Conservation (phyloP, 2,113 vertebrate genomes). For the Merops nubicus region DNA sequence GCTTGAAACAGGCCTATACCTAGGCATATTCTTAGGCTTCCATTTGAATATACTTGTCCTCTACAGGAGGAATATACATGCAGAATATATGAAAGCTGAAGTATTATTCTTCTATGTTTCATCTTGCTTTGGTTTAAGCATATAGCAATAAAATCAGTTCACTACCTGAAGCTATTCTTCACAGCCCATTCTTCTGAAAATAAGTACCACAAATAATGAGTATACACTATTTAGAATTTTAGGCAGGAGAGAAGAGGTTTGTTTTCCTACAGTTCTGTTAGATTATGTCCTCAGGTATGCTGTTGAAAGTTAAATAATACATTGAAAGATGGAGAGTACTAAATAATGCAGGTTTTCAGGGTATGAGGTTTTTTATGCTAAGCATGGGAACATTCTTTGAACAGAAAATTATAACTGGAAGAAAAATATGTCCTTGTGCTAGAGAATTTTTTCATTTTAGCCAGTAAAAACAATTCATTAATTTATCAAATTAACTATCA, state of each 20-base stretch:
- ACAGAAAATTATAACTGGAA: neutral
- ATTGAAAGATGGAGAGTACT: neutral
- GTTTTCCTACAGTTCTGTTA: neutral
- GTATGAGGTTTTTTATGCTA: neutral
- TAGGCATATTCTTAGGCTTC: neutral
- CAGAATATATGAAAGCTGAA: neutral
- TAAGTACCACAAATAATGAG: neutral
- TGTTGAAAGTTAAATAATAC: neutral
- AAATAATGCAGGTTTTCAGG: neutral
- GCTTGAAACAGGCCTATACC: neutral
- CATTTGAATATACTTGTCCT: neutral
- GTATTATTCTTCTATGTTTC: neutral
- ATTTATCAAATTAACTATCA: neutral
- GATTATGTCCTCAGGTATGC: neutral
- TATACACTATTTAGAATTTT: neutral
- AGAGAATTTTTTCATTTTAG: neutral
- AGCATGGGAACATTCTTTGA: neutral
- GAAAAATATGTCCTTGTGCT: neutral
- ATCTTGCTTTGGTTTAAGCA: neutral
- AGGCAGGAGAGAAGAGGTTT: neutral
- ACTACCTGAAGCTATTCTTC: neutral
- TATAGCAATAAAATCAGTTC: neutral
- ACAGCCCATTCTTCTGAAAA: neutral
- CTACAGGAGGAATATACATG: neutral
- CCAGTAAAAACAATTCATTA: neutral